Evolutionary conservation across 2,797 vertebrate genomes (phyloP).

Genomic region (Sebastes goodei): DNA sequence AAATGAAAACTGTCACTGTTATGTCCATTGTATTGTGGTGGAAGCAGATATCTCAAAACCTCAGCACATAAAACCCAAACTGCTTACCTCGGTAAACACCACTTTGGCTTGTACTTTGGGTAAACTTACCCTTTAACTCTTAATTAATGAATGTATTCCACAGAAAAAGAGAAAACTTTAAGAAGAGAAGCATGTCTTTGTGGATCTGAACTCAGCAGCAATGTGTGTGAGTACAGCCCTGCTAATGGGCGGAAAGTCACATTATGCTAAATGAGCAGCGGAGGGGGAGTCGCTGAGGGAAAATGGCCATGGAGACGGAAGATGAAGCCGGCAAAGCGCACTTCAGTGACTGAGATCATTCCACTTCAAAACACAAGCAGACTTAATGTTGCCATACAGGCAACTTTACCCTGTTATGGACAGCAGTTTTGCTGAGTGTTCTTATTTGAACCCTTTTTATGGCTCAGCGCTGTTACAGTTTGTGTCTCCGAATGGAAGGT

Average conservation of each 20-base stretch:
- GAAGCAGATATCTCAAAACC: not conserved
- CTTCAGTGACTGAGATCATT: slow-evolving; percentile 29
- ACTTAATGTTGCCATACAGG: slow-evolving; percentile 6
- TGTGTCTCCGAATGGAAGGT: not conserved
- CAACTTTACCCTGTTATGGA: slow-evolving; percentile 5
- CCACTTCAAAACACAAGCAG: slow-evolving; percentile 43
- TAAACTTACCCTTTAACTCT: not conserved
- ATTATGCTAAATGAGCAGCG: slow-evolving; percentile 38
- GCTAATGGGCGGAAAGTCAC: slow-evolving; percentile 29
- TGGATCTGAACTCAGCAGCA: not conserved
- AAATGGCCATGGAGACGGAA: slow-evolving; percentile 22
- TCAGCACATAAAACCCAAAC: not conserved
- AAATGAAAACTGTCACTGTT: not conserved
- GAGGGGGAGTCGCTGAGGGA: slow-evolving; percentile 5
- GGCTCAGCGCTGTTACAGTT: not conserved
- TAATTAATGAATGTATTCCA: not conserved
- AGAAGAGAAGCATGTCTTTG: not conserved
- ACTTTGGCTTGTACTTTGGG: not conserved
- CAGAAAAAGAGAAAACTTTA: not conserved
- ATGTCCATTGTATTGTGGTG: not conserved
- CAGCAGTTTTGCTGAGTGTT: not conserved
- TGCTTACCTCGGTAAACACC: not conserved
- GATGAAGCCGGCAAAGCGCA: slow-evolving; percentile 19
- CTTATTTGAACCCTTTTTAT: not conserved
- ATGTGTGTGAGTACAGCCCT: not conserved